Conservation (phyloP, 2,888 invertebrate species). For the Rotaria socialis region DNA sequence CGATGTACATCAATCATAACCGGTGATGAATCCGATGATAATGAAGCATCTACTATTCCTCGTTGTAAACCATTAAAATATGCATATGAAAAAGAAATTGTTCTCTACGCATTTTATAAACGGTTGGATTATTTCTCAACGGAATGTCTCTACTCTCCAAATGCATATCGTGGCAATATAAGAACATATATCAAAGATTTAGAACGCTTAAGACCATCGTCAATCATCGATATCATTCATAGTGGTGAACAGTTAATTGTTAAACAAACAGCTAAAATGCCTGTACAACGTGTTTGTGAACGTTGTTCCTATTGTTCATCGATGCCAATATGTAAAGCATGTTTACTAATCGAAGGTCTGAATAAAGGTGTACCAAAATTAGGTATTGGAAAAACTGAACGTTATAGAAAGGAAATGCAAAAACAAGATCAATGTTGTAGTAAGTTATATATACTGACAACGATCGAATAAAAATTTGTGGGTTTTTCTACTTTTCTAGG, state of each 20-base stretch:
- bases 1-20: slow-evolving; percentile 86
- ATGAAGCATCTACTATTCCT: slow-evolving; percentile 67
- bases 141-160: slow-evolving; percentile 95
- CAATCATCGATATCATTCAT: slow-evolving; percentile 66
- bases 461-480: too few relatives aligned
- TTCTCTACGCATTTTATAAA: slow-evolving; percentile 96
- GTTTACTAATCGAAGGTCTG: slow-evolving; percentile 85
- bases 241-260: slow-evolving; percentile 65
- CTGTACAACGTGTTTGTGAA: slow-evolving; percentile 70
- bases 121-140: slow-evolving; percentile 94
- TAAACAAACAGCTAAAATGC: slow-evolving; percentile 76
- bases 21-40: slow-evolving; percentile 68
- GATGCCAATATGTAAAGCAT: slow-evolving; percentile 90
- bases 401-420: slow-evolving; percentile 38
- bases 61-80: slow-evolving; percentile 93
- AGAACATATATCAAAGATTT: slow-evolving; percentile 84
- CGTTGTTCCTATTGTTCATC: slow-evolving; percentile 81
- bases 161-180: slow-evolving; percentile 72
- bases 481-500: not conserved
- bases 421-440: slow-evolving; percentile 23
- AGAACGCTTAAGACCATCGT: slow-evolving; percentile 82
- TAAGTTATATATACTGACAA: not conserved
- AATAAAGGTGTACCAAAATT: slow-evolving; percentile 81
- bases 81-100: slow-evolving; percentile 96
- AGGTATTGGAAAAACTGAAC: slow-evolving; percentile 66